Base-by-base conservation (phyloP, 2,888 invertebrate genomes). In the Epirrhoe tristata region DNA sequence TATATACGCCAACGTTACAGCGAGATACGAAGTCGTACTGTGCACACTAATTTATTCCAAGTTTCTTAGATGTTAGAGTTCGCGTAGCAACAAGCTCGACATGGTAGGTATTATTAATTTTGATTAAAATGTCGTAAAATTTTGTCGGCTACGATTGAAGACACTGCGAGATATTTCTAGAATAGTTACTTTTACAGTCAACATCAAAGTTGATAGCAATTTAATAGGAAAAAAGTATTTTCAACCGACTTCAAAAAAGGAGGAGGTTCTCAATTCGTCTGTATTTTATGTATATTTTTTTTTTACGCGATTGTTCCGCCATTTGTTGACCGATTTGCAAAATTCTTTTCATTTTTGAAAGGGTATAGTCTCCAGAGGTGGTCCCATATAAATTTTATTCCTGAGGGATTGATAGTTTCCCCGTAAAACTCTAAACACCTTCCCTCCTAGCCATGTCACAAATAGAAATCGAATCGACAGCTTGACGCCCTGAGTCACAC, bases 11-110 rank as follows among this genome's bases (percentile, higher is more conserved):
- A 58, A 5, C 32, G 39, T 12, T 51, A 34, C 34, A n/a, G 43
- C 7, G 52, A 63, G 63, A 63, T 64, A 63, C 64, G 67, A 71
- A 63, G 71, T 70, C 68, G 67, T 53, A 52, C 52, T 52, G 48
- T 48, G 67, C 62, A 69, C 71, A 69, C 66, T 69, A 71, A 71
- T 70, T 58, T 71, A 71, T 71, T 73, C 73, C 43, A 63, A 70
- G 65, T 55, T 63, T 66, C 69, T 73, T 57, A 59, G 69, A 62
- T 58, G 58, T 69, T 36, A 10, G 16, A 57, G 58, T 36, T 51
- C 51, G 66, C 51, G 51, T 62, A 39, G 55, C 51, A 58, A 52
- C 58, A 17, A 43, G 54, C 55, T 50, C 17, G 57, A 39, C 55
- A 51, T 51, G 24, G 50, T 51, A 58, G 34, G 55, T 34, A 55